These are phyloP conservation scores for Globia sparganii DNA, from an alignment of 2,888 invertebrate species.

Conservation along the genomic window DNA sequence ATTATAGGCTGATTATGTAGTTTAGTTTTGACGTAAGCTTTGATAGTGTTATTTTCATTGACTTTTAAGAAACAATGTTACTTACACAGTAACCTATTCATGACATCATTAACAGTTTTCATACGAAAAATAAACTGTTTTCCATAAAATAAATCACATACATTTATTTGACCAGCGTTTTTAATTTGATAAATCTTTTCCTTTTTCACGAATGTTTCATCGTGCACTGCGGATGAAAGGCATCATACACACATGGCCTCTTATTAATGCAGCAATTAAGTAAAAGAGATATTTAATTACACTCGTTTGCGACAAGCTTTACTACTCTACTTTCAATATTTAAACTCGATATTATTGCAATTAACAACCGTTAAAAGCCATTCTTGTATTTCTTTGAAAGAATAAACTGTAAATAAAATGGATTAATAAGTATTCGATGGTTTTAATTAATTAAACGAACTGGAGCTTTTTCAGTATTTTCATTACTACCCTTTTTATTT, in stretches of 20 bases:
- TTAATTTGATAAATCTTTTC: conserved; percentile 30
- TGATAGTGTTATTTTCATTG: not conserved
- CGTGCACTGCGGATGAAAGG: conserved; percentile 37
- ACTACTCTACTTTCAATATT: conserved; percentile 33
- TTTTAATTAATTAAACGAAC: not conserved
- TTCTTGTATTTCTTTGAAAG: conserved; percentile 9
- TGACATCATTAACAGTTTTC: not conserved
- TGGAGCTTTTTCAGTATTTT: not conserved
- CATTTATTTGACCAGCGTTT: conserved; percentile 22
- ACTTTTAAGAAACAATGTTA: not conserved
- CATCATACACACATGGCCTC: conserved; percentile 48
- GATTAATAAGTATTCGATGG: not conserved
- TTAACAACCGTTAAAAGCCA: not conserved
- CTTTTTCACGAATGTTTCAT: conserved; percentile 26
- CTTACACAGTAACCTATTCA: not conserved
- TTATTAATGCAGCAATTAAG: conserved; percentile 50
- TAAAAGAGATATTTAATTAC: conserved; percentile 59
- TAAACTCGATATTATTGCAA: conserved; percentile 19
- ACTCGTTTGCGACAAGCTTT: conserved; percentile 34
- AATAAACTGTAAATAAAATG: conserved; percentile 1
- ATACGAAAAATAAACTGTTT: not conserved
- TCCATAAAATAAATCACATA: conserved; percentile 5
- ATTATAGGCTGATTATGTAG: no score
- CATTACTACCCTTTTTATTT: not conserved
- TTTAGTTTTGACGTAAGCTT: not conserved